Base-by-base conservation (phyloP, 2,888 invertebrate genomes). In the Drosophila cognata region DNA sequence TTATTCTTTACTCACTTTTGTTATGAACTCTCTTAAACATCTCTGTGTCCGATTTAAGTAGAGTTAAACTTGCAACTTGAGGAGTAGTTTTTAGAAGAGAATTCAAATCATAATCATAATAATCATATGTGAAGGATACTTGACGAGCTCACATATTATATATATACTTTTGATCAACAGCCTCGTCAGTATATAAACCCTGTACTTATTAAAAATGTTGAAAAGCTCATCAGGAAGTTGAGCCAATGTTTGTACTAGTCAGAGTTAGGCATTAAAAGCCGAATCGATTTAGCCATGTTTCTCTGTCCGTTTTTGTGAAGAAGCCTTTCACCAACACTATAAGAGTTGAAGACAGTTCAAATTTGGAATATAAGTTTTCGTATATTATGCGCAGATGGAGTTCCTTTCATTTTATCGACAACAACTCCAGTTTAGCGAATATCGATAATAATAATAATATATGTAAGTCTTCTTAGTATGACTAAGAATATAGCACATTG, bases 21-120 rank as follows among this genome's bases (percentile, higher is more conserved):
- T 18, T 18, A 28, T 50, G 43, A 50, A 18, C 18, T 50, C 10
- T 13, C 11, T 28, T 41, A 0, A 18, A 16, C 28, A 28, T 50
- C n/a, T 59, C 13, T 31, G 5, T 51, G 33, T 64, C 50, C 25
- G 60, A 13, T 46, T 33, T 21, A 18, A 31, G 58, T 33, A 33
- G 18, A 21, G 33, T 31, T 18, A 25, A 46, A 5, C 2, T 46
- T 46, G 16, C 25, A 8, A 4, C 25, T 46, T 46, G 8, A 46
- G 4, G 25, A 46, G 46, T 46, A 8, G 46, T 46, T 25, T 46
- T 16, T 21, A 21, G 25, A 46, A 4, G 21, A 16, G 21, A 11
- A 11, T 43, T 25, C 16, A 46, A 21, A 16, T 25, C 25, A 16
- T 25, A 25, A 46, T 46, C 46, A 16, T 25, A 46, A 46, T 25